These are phyloP conservation scores for Drosophila austrosaltans DNA, from an alignment of 2,888 invertebrate species.

Conservation along the genomic window DNA sequence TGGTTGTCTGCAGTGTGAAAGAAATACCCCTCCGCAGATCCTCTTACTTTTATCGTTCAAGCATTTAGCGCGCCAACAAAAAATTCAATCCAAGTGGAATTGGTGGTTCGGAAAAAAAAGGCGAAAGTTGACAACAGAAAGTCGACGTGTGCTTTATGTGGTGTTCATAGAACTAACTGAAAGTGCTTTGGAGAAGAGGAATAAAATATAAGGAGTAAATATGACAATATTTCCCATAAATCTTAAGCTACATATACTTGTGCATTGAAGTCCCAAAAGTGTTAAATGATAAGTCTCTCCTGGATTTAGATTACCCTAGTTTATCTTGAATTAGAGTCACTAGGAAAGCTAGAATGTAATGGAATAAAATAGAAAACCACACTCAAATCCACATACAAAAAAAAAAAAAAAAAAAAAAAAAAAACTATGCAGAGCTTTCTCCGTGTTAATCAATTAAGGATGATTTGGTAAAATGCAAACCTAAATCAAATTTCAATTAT, in stretches of 20 bases:
- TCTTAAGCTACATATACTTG: not conserved
- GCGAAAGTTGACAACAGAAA: not conserved
- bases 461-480: no score
- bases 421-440: no score
- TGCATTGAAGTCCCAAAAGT: not conserved
- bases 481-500: no score
- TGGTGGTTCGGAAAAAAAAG: not conserved
- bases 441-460: no score
- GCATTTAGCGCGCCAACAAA: constrained; percentile 6
- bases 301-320: no score
- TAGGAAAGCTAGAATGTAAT: no score
- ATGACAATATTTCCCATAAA: constrained; percentile 1
- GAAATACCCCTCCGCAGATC: not conserved
- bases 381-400: no score
- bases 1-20: constrained; percentile 3
- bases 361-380: no score
- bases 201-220: not conserved
- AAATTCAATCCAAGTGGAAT: constrained; percentile 11
- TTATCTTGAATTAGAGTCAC: no score
- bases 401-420: no score
- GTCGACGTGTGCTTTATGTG: constrained; percentile 8
- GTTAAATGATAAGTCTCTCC: no score
- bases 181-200: not conserved
- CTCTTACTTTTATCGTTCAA: not conserved
- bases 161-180: constrained; percentile 1